phyloP scores from a whole-genome alignment of 2,888 invertebrate genomes.

The Polydrusus pterygomalis region DNA sequence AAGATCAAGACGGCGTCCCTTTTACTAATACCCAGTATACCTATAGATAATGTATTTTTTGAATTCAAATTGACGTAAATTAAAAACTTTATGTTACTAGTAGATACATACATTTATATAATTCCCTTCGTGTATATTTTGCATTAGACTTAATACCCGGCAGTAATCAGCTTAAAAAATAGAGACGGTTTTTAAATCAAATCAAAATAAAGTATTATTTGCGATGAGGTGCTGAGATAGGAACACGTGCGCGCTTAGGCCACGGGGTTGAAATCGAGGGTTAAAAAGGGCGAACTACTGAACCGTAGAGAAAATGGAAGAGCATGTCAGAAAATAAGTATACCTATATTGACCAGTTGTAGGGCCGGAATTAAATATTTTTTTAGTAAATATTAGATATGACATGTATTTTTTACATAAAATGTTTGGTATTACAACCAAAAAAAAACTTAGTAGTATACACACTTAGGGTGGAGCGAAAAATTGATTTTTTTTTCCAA shows the following conservation, averaged over 20 bases:
- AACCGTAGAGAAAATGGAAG: constrained; percentile 26
- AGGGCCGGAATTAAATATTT: constrained; percentile 1
- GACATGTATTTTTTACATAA: too few relatives aligned
- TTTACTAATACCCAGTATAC: too few relatives aligned
- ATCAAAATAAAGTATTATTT: constrained; percentile 57
- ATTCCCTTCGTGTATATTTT: constrained; percentile 25
- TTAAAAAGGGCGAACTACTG: constrained; percentile 47
- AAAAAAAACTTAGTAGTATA: too few relatives aligned
- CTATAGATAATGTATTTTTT: neutral
- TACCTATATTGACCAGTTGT: neutral
- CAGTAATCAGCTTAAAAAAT: constrained; percentile 52
- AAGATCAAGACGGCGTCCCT: too few relatives aligned
- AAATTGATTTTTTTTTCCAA: too few relatives aligned
- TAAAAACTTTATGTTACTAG: constrained; percentile 18
- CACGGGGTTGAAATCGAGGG: constrained; percentile 39
- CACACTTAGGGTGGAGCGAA: too few relatives aligned
- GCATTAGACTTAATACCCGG: constrained; percentile 45
- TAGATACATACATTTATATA: constrained; percentile 5
- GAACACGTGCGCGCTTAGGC: constrained; percentile 57
- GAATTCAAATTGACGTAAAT: constrained; percentile 22
- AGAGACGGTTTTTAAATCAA: constrained; percentile 56
- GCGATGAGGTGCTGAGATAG: constrained; percentile 59
- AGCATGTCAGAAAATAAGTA: neutral
- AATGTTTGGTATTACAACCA: too few relatives aligned
- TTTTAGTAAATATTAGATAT: too few relatives aligned